A percentile compares a stretch with the other conserved stretches of the same genome.
Conservation (phyloP, 1,140 invertebrate species). For the Phthorimaea operculella region DNA sequence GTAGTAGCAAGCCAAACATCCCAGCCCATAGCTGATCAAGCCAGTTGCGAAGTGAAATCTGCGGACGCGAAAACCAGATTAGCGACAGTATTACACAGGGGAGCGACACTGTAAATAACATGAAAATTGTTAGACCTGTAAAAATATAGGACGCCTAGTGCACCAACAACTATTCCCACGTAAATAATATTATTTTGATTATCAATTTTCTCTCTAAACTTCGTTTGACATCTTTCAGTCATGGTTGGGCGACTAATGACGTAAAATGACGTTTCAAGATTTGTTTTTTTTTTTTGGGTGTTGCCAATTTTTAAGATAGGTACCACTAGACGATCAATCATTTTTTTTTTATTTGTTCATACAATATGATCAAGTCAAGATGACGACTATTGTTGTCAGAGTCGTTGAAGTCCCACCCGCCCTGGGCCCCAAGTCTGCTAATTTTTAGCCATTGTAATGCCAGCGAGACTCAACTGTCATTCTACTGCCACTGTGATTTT, state of each 20-base stretch:
- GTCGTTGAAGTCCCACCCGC: no score
- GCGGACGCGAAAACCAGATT: constrained; percentile 32
- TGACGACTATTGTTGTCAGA: no score
- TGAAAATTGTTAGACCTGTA: constrained; percentile 33
- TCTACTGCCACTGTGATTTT: no score
- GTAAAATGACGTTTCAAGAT: constrained; percentile 29
- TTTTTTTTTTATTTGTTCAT: no score
- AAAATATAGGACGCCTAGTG: constrained; percentile 48
- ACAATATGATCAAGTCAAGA: no score
- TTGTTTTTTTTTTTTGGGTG: not conserved
- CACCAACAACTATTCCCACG: constrained; percentile 41
- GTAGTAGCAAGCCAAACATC: constrained; percentile 63
- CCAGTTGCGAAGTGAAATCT: constrained; percentile 61
- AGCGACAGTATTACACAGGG: constrained; percentile 7
- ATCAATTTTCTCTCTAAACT: constrained; percentile 55
- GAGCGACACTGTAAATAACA: not conserved
- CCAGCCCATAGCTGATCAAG: constrained; percentile 54
- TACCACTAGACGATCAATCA: no score
- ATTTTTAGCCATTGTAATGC: no score
- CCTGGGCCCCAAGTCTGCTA: no score
- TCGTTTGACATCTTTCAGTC: constrained; percentile 65
- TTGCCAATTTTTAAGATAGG: no score
- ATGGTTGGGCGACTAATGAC: constrained; percentile 47
- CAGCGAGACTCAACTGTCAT: no score
- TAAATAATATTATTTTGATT: constrained; percentile 61